A percentile compares a stretch with the other conserved stretches of the same genome.
Conservation (phyloP, 2,113 vertebrate species). For the Pseudonaja textilis region DNA sequence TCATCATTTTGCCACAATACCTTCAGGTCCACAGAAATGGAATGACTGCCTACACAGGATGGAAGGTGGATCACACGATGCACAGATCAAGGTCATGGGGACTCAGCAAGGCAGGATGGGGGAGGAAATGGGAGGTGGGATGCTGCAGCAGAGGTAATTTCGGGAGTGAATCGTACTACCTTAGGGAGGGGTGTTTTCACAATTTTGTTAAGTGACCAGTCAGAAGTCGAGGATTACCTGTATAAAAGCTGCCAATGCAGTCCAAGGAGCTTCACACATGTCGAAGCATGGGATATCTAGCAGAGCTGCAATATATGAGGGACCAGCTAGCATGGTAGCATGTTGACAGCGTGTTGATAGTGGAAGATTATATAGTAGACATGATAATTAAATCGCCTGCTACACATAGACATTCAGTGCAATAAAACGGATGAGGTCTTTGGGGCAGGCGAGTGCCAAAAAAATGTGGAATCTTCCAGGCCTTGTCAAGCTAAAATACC, state of each 20-base stretch:
- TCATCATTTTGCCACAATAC: neutral
- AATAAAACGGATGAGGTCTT: neutral
- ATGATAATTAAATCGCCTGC: neutral
- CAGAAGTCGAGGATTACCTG: neutral
- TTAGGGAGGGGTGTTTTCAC: neutral
- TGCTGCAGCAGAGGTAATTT: no score
- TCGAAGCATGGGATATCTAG: neutral
- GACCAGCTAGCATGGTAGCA: neutral
- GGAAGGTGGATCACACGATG: neutral
- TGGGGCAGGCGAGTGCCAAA: neutral
- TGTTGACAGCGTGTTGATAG: neutral
- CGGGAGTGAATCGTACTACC: no score
- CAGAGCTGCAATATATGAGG: neutral
- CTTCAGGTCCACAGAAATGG: neutral
- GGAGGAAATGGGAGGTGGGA: neutral
- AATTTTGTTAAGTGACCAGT: neutral
- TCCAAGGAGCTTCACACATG: neutral
- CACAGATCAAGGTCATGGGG: neutral
- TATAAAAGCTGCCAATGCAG: neutral
- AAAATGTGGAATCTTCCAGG: neutral
- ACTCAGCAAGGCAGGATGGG: neutral
- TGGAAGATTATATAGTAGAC: neutral
- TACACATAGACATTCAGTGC: neutral
- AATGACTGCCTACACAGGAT: neutral
- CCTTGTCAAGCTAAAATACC: neutral